Evolutionary conservation across 2,113 vertebrate genomes (phyloP).

Genomic region (Apteryx owenii): DNA sequence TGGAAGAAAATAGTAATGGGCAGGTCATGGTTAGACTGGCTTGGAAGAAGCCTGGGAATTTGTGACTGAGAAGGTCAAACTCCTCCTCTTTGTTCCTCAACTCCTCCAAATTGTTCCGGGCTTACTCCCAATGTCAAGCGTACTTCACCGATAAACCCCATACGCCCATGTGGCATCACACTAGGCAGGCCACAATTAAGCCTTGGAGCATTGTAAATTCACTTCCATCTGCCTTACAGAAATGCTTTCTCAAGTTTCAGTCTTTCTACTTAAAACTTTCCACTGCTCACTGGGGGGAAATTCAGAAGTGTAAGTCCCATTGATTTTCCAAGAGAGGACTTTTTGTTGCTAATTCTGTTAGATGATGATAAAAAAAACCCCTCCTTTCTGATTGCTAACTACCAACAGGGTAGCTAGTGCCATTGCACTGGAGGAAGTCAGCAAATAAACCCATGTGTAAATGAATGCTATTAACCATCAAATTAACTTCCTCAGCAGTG

Average conservation of each 20-base stretch:
- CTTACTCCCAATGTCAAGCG: not conserved
- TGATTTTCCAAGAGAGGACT: not conserved
- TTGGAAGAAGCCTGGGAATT: not conserved
- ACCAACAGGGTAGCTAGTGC: not conserved
- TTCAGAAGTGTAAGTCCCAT: not conserved
- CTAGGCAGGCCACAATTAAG: not conserved
- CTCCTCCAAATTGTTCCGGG: not conserved
- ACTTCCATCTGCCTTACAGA: not conserved
- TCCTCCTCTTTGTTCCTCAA: not conserved
- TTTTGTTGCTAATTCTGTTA: not conserved
- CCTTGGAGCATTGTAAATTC: not conserved
- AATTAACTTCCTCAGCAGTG: slow-evolving; percentile 45
- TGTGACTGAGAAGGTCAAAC: not conserved
- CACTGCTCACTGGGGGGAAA: not conserved
- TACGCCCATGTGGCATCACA: too few species aligned
- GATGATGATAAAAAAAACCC: not conserved
- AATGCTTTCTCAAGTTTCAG: not conserved
- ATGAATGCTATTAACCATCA: slow-evolving; percentile 41
- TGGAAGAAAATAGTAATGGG: not conserved
- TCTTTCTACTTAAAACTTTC: slow-evolving; percentile 5
- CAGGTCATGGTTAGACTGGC: not conserved
- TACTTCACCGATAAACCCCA: fast-evolving
- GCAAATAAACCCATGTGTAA: slow-evolving; percentile 16
- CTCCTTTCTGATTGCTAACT: not conserved
- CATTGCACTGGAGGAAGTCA: not conserved